A percentile compares a stretch with the other conserved stretches of the same genome.
These are phyloP conservation scores for Hydrotaea diabolus DNA, from an alignment of 2,888 invertebrate species.

Conservation along the genomic window DNA sequence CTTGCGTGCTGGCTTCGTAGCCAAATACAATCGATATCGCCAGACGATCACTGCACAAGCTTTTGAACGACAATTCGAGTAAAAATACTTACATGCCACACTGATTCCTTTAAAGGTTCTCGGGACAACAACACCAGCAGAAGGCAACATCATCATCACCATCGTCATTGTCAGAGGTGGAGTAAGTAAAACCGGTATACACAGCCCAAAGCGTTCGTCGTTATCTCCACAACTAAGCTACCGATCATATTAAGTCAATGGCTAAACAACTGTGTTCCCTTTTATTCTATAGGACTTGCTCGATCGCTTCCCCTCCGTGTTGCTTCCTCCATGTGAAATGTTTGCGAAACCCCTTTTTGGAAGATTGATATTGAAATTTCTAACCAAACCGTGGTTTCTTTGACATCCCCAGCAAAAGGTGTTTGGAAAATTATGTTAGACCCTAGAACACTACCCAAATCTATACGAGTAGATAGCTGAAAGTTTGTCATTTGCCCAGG, in stretches of 20 bases:
- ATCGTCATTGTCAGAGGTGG: conserved; percentile 40
- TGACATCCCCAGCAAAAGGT: too few relatives aligned
- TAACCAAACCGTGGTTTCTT: too few relatives aligned
- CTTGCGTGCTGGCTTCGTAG: conserved; percentile 59
- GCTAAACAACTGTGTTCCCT: conserved; percentile 66
- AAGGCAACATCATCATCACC: conserved; percentile 49
- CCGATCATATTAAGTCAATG: conserved; percentile 68
- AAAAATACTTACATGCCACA: not conserved
- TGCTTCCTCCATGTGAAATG: not conserved
- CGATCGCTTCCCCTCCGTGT: not conserved
- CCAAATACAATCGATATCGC: conserved; percentile 46
- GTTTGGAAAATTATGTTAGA: too few relatives aligned
- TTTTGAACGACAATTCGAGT: not conserved
- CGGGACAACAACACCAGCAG: not conserved
- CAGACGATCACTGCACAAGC: conserved; percentile 24
- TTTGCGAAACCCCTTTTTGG: conserved; percentile 28
- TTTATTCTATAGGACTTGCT: conserved; percentile 1
- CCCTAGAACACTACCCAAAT: too few relatives aligned
- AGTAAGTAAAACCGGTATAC: conserved; percentile 57
- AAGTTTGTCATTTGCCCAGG: too few relatives aligned
- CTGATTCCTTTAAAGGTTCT: conserved; percentile 28
- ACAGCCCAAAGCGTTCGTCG: conserved; percentile 57
- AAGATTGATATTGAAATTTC: conserved; percentile 41
- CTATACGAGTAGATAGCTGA: too few relatives aligned
- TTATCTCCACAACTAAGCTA: conserved; percentile 64